Evolutionary conservation across 2,888 invertebrate species (phyloP).

Genomic region (Pediacus dermestoides): DNA sequence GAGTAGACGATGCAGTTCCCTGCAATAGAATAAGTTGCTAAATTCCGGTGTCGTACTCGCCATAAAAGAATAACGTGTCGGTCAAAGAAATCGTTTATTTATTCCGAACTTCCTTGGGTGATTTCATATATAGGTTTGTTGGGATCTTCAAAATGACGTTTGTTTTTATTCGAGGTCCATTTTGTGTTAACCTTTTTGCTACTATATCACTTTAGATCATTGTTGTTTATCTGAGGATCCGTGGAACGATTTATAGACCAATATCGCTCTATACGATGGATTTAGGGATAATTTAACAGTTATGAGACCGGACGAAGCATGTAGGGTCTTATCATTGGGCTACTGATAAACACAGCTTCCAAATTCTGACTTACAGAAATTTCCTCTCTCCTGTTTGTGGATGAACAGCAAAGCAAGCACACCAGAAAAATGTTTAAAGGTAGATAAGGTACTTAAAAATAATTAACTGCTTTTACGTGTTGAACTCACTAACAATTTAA

Average conservation of each 20-base stretch:
- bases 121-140: constrained; percentile 16
- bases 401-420: too few relatives aligned
- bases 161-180: constrained; percentile 34
- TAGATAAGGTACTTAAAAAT: constrained; percentile 15
- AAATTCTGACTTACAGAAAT: too few relatives aligned
- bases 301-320: too few relatives aligned
- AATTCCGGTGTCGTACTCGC: constrained; percentile 23
- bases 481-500: constrained; percentile 19
- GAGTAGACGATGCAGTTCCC: background rate
- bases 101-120: constrained; percentile 29
- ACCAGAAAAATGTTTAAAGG: too few relatives aligned
- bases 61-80: constrained; percentile 34
- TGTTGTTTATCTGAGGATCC: constrained; percentile 42
- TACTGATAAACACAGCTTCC: too few relatives aligned
- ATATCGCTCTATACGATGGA: constrained; percentile 39
- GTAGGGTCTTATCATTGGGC: too few relatives aligned
- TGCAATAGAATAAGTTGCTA: constrained; percentile 4
- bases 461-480: constrained; percentile 26
- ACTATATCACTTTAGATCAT: constrained; percentile 38
- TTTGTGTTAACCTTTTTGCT: constrained; percentile 31
- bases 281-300: constrained; percentile 42
- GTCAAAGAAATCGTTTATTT: constrained; percentile 41
- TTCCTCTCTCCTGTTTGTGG: too few relatives aligned
- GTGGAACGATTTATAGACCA: constrained; percentile 39
- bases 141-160: constrained; percentile 30